A percentile compares a stretch with the other conserved stretches of the same genome.
Conservation (phyloP, 2,797 vertebrate genomes). For the Prunella strophiata region DNA sequence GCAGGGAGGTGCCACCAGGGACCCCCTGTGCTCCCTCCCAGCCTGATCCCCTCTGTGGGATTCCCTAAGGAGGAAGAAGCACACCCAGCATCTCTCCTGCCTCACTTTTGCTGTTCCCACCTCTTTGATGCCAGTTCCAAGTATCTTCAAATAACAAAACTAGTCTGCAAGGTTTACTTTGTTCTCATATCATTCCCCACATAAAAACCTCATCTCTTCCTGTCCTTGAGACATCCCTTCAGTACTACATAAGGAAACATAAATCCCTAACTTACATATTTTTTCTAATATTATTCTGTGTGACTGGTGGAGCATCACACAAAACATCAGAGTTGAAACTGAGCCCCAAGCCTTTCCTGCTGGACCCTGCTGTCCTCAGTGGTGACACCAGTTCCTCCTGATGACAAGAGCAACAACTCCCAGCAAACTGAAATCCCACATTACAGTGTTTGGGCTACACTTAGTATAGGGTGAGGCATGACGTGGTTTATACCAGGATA, state of each 20-base stretch:
- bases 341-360: not conserved
- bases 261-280: not conserved
- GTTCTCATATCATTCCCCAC: not conserved
- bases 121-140: not conserved
- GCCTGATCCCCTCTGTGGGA: rapidly evolving
- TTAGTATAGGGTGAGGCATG: not conserved
- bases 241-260: not conserved
- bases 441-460: rapidly evolving
- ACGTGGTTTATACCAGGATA: not conserved
- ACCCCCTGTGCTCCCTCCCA: not conserved
- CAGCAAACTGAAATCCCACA: not conserved
- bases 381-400: not conserved
- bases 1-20: not conserved
- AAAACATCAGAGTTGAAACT: not conserved
- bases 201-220: not conserved
- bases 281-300: not conserved
- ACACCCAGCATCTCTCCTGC: not conserved
- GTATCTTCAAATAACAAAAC: not conserved
- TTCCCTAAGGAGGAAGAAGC: not conserved
- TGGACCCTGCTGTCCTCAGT: not conserved
- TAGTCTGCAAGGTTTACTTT: not conserved
- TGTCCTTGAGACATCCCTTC: not conserved
- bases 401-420: not conserved
- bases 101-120: not conserved
- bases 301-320: not conserved